A percentile compares a stretch with the other conserved stretches of the same genome.
These are phyloP conservation scores for Chionis minor DNA, from an alignment of 2,113 vertebrate species.

Conservation along the genomic window DNA sequence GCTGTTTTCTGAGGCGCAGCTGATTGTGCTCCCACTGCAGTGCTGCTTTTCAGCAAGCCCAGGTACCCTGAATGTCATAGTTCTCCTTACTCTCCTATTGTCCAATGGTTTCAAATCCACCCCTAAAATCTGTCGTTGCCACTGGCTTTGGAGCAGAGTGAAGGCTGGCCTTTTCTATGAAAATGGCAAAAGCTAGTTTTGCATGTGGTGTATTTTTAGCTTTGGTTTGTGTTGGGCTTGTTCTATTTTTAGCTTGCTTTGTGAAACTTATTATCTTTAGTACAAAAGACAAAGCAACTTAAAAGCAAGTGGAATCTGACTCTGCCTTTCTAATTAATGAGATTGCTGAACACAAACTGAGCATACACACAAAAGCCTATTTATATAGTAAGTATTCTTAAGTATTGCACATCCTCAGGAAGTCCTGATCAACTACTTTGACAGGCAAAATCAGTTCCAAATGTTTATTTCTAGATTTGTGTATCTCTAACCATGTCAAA, in stretches of 20 bases:
- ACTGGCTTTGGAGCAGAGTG: accelerated
- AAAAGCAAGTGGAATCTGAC: background rate
- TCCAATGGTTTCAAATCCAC: accelerated
- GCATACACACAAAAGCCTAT: background rate
- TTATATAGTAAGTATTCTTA: background rate
- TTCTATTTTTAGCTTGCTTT: conserved; percentile 15
- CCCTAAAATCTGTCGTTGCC: background rate
- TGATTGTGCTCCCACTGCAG: background rate
- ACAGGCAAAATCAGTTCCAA: background rate
- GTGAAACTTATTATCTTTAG: conserved; percentile 26
- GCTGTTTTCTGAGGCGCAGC: background rate
- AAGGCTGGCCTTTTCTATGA: background rate
- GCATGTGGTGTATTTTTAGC: background rate
- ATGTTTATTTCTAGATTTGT: background rate
- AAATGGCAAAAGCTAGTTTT: background rate
- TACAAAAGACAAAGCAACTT: background rate
- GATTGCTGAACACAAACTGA: background rate
- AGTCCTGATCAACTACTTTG: background rate
- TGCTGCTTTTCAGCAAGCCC: background rate
- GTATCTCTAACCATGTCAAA: background rate
- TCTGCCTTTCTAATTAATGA: conserved; percentile 42
- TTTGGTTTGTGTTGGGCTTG: background rate
- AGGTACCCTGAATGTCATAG: background rate
- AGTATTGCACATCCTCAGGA: background rate
- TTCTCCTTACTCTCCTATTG: background rate